phyloP scores from a whole-genome alignment of 92 coral and sea anemone species.

The Zoanthus sansibaricus region DNA sequence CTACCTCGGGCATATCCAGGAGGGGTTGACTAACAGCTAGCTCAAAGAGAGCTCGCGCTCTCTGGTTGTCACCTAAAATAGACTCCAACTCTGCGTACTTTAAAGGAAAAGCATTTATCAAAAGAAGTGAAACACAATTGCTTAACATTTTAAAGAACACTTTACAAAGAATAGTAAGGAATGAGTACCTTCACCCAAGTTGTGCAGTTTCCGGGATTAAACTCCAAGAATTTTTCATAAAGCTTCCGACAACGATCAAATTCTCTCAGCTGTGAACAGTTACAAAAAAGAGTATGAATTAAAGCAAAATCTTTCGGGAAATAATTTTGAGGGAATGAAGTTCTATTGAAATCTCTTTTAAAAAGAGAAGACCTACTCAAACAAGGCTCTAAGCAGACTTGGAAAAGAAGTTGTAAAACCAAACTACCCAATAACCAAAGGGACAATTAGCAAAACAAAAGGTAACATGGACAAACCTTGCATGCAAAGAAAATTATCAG shows the following conservation, averaged over 20 bases:
- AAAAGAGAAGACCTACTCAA: too few relatives aligned
- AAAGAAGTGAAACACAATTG: background rate
- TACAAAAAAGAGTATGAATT: too few relatives aligned
- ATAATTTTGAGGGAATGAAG: background rate
- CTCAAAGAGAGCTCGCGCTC: constrained; percentile 93
- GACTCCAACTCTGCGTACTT: constrained; percentile 94
- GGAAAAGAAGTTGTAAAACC: too few relatives aligned
- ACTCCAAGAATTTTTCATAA: constrained; percentile 95
- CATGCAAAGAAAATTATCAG: too few relatives aligned
- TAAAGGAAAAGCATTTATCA: background rate
- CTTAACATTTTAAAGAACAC: background rate
- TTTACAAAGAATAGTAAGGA: background rate
- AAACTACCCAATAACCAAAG: too few relatives aligned
- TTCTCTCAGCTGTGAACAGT: constrained; percentile 82
- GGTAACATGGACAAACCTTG: too few relatives aligned
- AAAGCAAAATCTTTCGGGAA: background rate
- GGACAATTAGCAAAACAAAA: too few relatives aligned
- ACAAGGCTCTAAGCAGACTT: too few relatives aligned
- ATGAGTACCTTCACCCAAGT: constrained; percentile 95
- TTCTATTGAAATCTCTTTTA: too few relatives aligned
- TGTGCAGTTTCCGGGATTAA: constrained; percentile 94
- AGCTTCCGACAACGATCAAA: constrained; percentile 97
- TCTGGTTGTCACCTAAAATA: constrained; percentile 84
- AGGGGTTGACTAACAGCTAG: constrained; percentile 95
- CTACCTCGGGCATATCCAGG: constrained; percentile 99